phyloP scores from a whole-genome alignment of 2,888 invertebrate species.

The Ephialtes manifestator region DNA sequence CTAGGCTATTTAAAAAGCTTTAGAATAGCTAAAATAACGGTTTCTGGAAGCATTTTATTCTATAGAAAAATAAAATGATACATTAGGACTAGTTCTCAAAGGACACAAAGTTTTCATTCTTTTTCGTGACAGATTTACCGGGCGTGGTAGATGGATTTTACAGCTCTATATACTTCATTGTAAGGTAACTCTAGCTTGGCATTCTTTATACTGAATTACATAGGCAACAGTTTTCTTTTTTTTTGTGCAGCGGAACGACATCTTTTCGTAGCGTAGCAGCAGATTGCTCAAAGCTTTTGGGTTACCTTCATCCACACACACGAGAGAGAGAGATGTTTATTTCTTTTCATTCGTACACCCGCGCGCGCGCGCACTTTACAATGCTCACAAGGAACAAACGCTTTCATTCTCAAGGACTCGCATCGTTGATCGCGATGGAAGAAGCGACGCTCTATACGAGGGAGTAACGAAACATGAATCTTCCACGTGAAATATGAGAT shows the following conservation, averaged over 20 bases:
- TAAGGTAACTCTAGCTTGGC: conserved; percentile 25
- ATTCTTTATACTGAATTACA: conserved; percentile 42
- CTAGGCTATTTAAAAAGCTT: neutral
- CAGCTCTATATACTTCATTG: conserved; percentile 11
- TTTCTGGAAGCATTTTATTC: neutral
- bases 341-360: conserved; percentile 27
- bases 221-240: conserved; percentile 37
- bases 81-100: neutral
- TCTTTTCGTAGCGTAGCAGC: neutral
- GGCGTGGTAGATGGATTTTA: conserved; percentile 33
- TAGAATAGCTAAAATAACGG: conserved; percentile 25
- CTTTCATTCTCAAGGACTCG: conserved; percentile 29
- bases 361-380: conserved; percentile 23
- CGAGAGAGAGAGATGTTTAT: conserved; percentile 31
- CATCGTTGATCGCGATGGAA: conserved; percentile 43
- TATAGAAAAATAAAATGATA: conserved; percentile 31
- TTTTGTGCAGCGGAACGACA: conserved; percentile 6
- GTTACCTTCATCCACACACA: neutral
- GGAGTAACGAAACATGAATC: conserved; percentile 55
- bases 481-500: conserved; percentile 64
- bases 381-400: conserved; percentile 24
- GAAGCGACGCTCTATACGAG: conserved; percentile 33
- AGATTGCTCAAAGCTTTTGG: conserved; percentile 21
- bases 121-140: conserved; percentile 3
- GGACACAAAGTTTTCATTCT: neutral